Base-by-base conservation (phyloP, 92 coral and sea anemone species). In the Virgularia gustaviana region DNA sequence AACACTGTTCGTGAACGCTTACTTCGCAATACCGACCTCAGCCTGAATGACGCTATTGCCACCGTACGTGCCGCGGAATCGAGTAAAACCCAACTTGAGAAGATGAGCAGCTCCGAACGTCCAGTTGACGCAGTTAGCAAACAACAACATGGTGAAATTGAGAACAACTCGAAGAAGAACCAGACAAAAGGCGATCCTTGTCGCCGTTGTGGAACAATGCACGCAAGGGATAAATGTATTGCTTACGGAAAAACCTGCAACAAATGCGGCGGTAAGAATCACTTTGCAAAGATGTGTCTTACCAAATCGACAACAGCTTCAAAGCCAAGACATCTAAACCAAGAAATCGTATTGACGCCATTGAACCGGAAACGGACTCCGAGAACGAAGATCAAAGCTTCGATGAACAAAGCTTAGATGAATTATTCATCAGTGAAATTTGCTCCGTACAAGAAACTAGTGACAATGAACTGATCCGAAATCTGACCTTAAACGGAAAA, bases 251-350 rank as follows among this genome's bases (percentile, higher is more conserved):
- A 47, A 47, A 47, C 55, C 6, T 47, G 55, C n/a, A 47, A 15
- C 55, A 47, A 47, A 15, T 47, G 55, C 22, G 20, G 22, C 5
- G 55, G 55, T 25, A 38, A 31, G 23, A 62, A 73, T 59, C 70
- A 72, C 15, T 72, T 31, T 32, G 28, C 59, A 36, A 62, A 37
- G 42, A 35, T 62, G 70, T 62, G 70, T 36, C 28, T 62, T 33
- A 36, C 49, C 31, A 25, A 16, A 24, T 47, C 39, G 71, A 7
- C 45, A 39, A 39, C 45, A 39, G 15, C 45, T 39, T 39, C 45
- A 39, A 39, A 39, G 16, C 25, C 11, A 47, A 63, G 23, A 19
- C 8, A 39, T 16, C 8, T 8, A 16, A n/a, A n/a, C n/a, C n/a
- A 8, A 47, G n/a, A n/a, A n/a, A n/a, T n/a, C n/a, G n/a, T n/a